These are phyloP conservation scores for Hafferia zeledoni DNA, from an alignment of 2,797 vertebrate genomes.

Conservation along the genomic window DNA sequence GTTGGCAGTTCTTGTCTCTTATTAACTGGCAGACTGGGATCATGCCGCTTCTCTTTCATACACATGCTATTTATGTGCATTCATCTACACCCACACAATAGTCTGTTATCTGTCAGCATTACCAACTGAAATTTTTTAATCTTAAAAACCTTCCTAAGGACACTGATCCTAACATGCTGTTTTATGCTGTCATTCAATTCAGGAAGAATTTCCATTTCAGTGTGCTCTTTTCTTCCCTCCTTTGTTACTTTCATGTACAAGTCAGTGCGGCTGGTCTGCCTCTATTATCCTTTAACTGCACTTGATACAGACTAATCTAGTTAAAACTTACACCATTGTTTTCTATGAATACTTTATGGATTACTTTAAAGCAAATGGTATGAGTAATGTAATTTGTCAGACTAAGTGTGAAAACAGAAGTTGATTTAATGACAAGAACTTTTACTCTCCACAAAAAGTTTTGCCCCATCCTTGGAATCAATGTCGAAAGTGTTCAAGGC, in stretches of 20 bases:
- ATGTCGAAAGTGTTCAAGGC: neutral
- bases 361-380: neutral
- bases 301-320: neutral
- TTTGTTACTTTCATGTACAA: neutral
- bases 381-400: neutral
- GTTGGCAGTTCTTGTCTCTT: rapidly evolving
- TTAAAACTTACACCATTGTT: neutral
- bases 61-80: neutral
- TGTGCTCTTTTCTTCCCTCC: neutral
- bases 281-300: neutral
- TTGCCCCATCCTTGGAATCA: neutral
- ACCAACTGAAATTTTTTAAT: neutral
- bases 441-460: neutral
- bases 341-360: neutral
- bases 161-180: neutral
- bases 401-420: neutral
- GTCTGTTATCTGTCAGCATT: neutral
- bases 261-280: neutral
- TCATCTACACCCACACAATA: neutral
- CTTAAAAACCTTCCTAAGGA: neutral
- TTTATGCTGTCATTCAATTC: neutral
- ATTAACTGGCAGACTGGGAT: neutral
- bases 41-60: neutral
- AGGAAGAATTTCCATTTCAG: neutral
- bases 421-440: neutral